phyloP scores from a whole-genome alignment of 37 sponge, comb jelly and placozoan genomes.

The Diacarnus erythraeanus region DNA sequence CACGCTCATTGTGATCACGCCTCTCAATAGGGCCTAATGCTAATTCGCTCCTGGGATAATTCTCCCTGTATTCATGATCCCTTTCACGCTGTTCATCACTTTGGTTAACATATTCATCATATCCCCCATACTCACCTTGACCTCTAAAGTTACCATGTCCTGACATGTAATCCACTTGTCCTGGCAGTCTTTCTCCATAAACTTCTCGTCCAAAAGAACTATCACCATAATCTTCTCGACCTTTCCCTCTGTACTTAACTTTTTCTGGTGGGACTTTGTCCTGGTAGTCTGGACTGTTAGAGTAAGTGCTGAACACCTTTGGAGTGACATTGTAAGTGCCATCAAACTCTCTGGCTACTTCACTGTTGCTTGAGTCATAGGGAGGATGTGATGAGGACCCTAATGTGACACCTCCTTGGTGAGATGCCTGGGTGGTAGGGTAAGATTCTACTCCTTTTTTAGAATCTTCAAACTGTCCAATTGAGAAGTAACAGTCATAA shows the following conservation, averaged over 20 bases:
- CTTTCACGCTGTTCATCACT: neutral
- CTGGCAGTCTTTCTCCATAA: neutral
- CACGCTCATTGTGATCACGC: neutral
- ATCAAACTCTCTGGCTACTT: conserved; percentile 57
- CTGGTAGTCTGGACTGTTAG: neutral
- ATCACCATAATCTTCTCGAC: neutral
- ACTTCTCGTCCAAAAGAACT: neutral
- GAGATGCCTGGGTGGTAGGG: neutral
- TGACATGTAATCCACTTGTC: neutral
- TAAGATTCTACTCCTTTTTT: neutral
- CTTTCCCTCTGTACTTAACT: neutral
- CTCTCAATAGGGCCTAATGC: neutral
- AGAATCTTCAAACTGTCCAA: too few relatives aligned
- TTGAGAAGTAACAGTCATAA: too few relatives aligned
- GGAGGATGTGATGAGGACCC: neutral
- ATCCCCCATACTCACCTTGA: neutral
- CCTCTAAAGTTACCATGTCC: neutral
- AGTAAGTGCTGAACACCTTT: conserved; percentile 39
- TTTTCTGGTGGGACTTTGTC: neutral
- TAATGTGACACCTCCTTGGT: too few relatives aligned
- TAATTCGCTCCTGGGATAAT: neutral
- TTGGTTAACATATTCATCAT: neutral
- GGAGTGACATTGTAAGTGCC: conserved; percentile 48
- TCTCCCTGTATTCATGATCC: neutral
- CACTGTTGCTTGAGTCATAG: neutral